phyloP scores from a whole-genome alignment of 2,888 invertebrate genomes.

The Aplocera efformata region DNA sequence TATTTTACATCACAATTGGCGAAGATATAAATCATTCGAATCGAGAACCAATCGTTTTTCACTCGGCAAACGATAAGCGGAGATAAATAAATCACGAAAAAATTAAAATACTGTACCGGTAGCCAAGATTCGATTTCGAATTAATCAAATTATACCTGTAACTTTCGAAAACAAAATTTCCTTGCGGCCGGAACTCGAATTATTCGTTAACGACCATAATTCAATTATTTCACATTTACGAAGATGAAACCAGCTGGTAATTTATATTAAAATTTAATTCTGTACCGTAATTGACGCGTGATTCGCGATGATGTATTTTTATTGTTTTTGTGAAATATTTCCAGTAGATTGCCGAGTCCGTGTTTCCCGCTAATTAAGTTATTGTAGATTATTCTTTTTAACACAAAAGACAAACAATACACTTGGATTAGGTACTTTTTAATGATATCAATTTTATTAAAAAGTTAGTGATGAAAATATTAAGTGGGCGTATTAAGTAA shows the following conservation, averaged over 20 bases:
- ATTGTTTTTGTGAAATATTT: constrained; percentile 18
- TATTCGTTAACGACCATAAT: constrained; percentile 34
- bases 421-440: too few species aligned
- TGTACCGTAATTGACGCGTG: constrained; percentile 27
- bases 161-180: constrained; percentile 31
- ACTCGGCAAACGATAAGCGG: too few species aligned
- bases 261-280: constrained; percentile 30
- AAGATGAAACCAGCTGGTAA: constrained; percentile 22
- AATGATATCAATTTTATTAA: too few species aligned
- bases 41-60: too few species aligned
- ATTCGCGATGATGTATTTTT: constrained; percentile 20
- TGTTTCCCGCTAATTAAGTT: constrained; percentile 3
- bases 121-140: constrained; percentile 24
- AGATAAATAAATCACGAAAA: not conserved
- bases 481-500: too few species aligned
- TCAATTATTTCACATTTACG: constrained; percentile 26
- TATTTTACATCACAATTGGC: too few species aligned
- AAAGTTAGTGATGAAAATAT: too few species aligned
- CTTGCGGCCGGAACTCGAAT: constrained; percentile 31
- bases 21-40: too few species aligned
- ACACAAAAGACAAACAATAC: too few species aligned
- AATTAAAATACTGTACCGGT: not conserved
- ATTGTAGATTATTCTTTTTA: not conserved
- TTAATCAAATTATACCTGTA: constrained; percentile 29
- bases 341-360: not conserved